These are phyloP conservation scores for Nemoura dubitans DNA, from an alignment of 2,888 invertebrate species.

Conservation along the genomic window DNA sequence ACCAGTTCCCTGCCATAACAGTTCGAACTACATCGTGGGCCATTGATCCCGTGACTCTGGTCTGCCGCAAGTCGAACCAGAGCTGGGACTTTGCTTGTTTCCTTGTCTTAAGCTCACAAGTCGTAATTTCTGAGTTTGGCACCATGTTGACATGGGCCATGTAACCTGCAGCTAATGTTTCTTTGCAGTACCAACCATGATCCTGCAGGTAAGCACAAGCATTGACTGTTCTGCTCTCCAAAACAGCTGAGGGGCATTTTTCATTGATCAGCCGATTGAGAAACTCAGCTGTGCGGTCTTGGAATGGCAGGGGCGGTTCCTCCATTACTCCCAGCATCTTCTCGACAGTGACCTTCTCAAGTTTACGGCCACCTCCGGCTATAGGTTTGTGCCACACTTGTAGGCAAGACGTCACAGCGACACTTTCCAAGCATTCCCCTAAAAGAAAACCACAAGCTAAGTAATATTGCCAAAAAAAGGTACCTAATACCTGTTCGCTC, in stretches of 20 bases:
- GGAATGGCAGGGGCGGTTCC: not conserved
- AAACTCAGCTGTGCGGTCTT: not conserved
- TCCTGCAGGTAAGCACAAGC: not conserved
- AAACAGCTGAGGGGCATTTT: not conserved
- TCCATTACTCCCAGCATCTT: not conserved
- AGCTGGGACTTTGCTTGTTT: not conserved
- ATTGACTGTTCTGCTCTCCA: not conserved
- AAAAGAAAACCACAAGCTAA: no score
- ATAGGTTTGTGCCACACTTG: constrained; percentile 4
- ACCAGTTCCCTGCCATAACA: not conserved
- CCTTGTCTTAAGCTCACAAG: not conserved
- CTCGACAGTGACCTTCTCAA: constrained; percentile 3
- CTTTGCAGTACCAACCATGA: not conserved
- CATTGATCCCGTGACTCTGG: not conserved
- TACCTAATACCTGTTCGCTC: no score
- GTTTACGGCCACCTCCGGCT: not conserved
- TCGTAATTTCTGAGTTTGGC: not conserved
- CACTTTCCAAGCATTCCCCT: constrained; percentile 1
- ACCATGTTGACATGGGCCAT: not conserved
- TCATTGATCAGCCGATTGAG: not conserved
- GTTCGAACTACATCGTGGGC: not conserved
- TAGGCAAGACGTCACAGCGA: not conserved
- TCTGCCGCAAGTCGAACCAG: not conserved
- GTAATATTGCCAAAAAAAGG: no score
- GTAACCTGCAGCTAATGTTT: not conserved